Conservation (phyloP, 35 echinoderm and acorn worm species). For the Acanthaster planci region DNA sequence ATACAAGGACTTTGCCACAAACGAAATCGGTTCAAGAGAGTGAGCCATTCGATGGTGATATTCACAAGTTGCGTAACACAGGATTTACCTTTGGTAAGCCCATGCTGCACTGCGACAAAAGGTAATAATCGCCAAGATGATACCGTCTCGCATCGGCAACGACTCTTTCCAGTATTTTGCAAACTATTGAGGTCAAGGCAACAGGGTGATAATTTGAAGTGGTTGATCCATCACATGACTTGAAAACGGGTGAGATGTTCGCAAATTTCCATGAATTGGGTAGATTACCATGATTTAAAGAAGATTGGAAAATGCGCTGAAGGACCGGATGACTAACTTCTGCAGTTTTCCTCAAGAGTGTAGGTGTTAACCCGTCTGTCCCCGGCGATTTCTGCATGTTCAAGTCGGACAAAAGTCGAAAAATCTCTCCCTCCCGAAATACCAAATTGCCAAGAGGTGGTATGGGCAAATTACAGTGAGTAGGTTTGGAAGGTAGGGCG, state of each 20-base stretch:
- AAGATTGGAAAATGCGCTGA: conserved; percentile 3
- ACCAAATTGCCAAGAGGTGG: neutral
- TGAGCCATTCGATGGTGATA: neutral
- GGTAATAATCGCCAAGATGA: neutral
- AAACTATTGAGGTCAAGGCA: conserved; percentile 32
- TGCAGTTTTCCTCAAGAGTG: conserved; percentile 4
- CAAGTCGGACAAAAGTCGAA: neutral
- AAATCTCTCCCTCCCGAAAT: neutral
- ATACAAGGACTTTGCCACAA: no score
- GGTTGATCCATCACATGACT: conserved; percentile 42
- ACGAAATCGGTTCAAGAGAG: conserved; percentile 1
- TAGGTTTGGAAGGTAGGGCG: neutral
- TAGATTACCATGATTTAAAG: conserved; percentile 1
- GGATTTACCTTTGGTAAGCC: conserved; percentile 29
- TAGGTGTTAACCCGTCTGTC: conserved; percentile 28
- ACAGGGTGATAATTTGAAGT: conserved; percentile 52
- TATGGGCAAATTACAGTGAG: conserved; percentile 4
- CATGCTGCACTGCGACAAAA: conserved; percentile 29
- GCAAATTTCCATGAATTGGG: conserved; percentile 36
- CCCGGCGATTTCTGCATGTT: conserved; percentile 23
- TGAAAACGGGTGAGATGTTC: conserved; percentile 49
- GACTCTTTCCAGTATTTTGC: conserved; percentile 34
- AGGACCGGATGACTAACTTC: neutral
- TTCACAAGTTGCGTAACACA: conserved; percentile 18
- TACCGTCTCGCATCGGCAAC: neutral